These are phyloP conservation scores for Casuarius casuarius DNA, from an alignment of 2,113 vertebrate genomes.

Conservation along the genomic window DNA sequence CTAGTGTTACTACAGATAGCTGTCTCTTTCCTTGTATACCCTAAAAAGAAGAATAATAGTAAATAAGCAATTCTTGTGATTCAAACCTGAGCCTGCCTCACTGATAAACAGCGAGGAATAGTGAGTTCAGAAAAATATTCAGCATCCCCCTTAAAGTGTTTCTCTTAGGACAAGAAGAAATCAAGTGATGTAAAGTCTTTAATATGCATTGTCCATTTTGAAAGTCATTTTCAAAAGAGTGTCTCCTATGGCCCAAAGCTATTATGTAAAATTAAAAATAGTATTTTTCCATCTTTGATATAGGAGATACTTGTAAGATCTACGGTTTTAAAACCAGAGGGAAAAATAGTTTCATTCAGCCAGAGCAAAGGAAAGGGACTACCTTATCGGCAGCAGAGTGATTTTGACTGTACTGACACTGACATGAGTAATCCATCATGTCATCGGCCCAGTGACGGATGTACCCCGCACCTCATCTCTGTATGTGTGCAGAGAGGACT, in stretches of 20 bases:
- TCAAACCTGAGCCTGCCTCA: not conserved
- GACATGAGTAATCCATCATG: conserved; percentile 88
- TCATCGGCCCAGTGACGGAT: conserved; percentile 80
- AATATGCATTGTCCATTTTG: not conserved
- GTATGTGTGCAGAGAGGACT: conserved; percentile 77
- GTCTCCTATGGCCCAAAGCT: not conserved
- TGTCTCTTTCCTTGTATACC: not conserved
- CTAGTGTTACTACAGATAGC: not conserved
- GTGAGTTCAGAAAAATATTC: not conserved
- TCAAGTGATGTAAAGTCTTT: not conserved
- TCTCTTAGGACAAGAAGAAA: not conserved
- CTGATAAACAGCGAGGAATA: not conserved
- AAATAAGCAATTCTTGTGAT: not conserved
- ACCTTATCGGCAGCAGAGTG: conserved; percentile 82
- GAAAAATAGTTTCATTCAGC: conserved; percentile 72
- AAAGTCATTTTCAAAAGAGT: not conserved
- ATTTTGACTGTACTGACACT: conserved; percentile 83
- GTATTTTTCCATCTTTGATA: conserved; percentile 18
- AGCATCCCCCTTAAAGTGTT: not conserved
- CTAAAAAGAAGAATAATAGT: not conserved
- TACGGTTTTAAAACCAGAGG: conserved; percentile 37
- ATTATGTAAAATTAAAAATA: conserved; percentile 20
- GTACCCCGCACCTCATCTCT: conserved; percentile 73
- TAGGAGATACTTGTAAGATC: not conserved
- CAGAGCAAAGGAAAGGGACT: conserved; percentile 70